Evolutionary conservation across 2,113 vertebrate genomes (phyloP).

Genomic region (Corynorhinus townsendii): DNA sequence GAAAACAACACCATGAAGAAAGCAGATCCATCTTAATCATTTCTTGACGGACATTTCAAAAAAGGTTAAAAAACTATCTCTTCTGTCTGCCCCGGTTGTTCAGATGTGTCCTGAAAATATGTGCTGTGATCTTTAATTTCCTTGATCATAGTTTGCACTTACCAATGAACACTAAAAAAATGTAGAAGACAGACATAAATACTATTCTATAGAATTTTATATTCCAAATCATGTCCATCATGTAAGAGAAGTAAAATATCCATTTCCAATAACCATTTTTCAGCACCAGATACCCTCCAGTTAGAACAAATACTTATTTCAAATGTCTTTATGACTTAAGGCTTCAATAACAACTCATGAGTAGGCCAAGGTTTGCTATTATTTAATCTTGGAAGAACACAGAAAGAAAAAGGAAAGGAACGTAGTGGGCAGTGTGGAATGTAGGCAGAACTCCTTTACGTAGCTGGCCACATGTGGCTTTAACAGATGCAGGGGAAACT

Average conservation of each 20-base stretch:
- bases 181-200: slow-evolving; percentile 40
- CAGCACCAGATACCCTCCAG: slow-evolving; percentile 58
- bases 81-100: background rate
- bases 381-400: slow-evolving; percentile 72
- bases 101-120: slow-evolving; percentile 38
- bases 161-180: slow-evolving; percentile 83
- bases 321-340: slow-evolving; percentile 55
- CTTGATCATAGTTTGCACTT: slow-evolving; percentile 67
- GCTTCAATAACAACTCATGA: slow-evolving; percentile 58
- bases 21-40: background rate
- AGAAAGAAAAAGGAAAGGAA: slow-evolving; percentile 54
- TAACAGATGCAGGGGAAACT: slow-evolving; percentile 60
- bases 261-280: slow-evolving; percentile 60
- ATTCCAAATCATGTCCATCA: slow-evolving; percentile 73
- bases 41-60: slow-evolving; percentile 28
- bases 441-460: slow-evolving; percentile 43
- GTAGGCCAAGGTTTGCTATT: slow-evolving; percentile 71
- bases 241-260: slow-evolving; percentile 34
- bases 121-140: slow-evolving; percentile 28
- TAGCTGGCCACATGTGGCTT: slow-evolving; percentile 52
- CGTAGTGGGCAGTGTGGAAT: slow-evolving; percentile 49
- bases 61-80: background rate
- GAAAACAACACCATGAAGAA: background rate
- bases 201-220: slow-evolving; percentile 70
- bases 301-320: slow-evolving; percentile 56